Base-by-base conservation (phyloP, 2,797 vertebrate species). In the Fratercula arctica region DNA sequence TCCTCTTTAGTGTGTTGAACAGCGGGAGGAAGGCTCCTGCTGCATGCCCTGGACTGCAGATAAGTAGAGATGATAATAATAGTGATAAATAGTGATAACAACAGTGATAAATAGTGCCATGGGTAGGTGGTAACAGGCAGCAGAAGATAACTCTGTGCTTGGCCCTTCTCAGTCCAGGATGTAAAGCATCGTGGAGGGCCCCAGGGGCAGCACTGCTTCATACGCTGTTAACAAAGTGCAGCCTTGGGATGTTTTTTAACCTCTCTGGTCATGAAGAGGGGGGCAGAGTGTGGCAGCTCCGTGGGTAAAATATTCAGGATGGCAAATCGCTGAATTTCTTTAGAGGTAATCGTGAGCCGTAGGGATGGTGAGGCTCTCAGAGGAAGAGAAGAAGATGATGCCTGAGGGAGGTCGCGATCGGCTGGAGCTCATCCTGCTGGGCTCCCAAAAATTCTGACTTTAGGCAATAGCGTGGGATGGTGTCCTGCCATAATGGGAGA, bases 391-490 rank as follows among this genome's bases (percentile, higher is more conserved):
- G 45, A 76, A 20, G 56, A 76, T 9, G 21, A 88, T 0, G 13
- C 17, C 4, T 2, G 24, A 43, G 29, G 84, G 85, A 73, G 37
- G 9, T 54, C 4, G 1, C 21, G 51, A 50, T 20, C 37, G 61
- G 78, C 69, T 89, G 87, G 73, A 75, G n/a, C 61, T 83, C 61
- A 61, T 43, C 56, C 63, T 82, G 75, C 75, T n/a, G n/a, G 35
- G 39, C 64, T 93, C 90, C 60, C 64, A 54, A 81, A 75, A 84
- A 33, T n/a, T 43, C 20, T 54, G 73, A 16, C 91, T 81, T 54
- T 11, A 51, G 76, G 69, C 54, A 86, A 67, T 8, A 51, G 79
- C 8, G 20, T 84, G 93, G 94, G 94, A 94, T 91, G 94, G 95
- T 91, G 87, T 86, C 95, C 91, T 90, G 91, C 82, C 46, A 7